Evolutionary conservation across 2,888 invertebrate genomes (phyloP), one percentile per base, ranked within the genome.

Genomic region (Podabrus alpinus): DNA sequence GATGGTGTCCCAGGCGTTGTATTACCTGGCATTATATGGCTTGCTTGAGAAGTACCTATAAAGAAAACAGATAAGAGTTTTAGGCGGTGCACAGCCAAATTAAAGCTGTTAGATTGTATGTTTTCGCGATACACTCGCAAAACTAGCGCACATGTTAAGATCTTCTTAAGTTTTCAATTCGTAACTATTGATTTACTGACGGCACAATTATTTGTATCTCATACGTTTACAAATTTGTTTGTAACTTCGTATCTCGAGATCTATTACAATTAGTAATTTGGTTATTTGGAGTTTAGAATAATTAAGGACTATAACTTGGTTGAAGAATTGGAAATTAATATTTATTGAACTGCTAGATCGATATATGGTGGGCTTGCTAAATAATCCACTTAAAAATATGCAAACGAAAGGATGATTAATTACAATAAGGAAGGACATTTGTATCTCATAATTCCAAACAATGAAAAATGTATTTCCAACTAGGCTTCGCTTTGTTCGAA

Each of bases 1-100:
- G 94, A 93, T 79, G 95, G 95, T 72, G 95, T 95, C 81, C 95
- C 94, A 81, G 95, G 94, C 82, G 92, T 90, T 81, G 91, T 92
- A 69, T 93, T 94, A 70, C 85, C 85, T 70, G 86, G 87, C 87
- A 88, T 87, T 84, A 89, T 89, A 78, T 89, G 88, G 80, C 89
- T 89, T 76, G 89, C 87, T 79, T 90, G 89, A 75, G 88, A 86
- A 79, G 89, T 89, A 89, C 85, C 5, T 82, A 87, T 84, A 83
- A 84, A 19, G 71, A 73, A 80, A 72, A 59, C 70, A 74, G 15
- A 24, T 24, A 21, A 66, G 9, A 66, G n/a, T 15, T 24, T 66
- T 66, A n/a, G n/a, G 2, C n/a, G n/a, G 7, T n/a, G 7, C n/a
- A 7, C 7, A 10, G 29, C 45, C n/a, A 45, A n/a, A n/a, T 45